Base-by-base conservation (phyloP, 1,140 invertebrate genomes). In the roundworm (Caenorhabditis elegans) region DNA sequence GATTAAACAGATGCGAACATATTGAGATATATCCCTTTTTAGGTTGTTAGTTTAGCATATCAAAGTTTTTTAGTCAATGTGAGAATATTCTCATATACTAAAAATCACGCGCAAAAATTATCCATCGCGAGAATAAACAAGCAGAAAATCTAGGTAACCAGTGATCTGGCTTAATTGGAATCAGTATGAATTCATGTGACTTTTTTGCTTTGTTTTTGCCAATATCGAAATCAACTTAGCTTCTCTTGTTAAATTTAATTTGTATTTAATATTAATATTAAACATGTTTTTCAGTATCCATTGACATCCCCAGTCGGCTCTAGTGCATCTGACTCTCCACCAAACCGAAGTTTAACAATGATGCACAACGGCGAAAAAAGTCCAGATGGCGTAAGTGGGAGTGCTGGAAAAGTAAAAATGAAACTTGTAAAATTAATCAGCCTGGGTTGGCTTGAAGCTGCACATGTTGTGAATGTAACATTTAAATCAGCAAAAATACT, bases 281-380 rank as follows among this genome's bases (percentile, higher is more conserved):
- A n/a, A n/a, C n/a, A n/a, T n/a, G n/a, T n/a, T n/a, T 81, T 81
- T 76, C 80, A 81, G 80, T 81, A 81, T 26, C 53, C 46, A 39
- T 36, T 83, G 79, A 79, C 81, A 13, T 83, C 82, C 36, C 82
- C 82, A 48, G 43, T 75, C 46, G 81, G 81, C 3, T 82, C 81
- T 4, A 65, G 39, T 19, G 81, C 76, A 39, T 78, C 81, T 26
- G 81, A 78, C 39, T 82, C 81, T 43, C 81, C 81, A 53, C 76
- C 78, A 51, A 53, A 51, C 19, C 48, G 78, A 6, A 53, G 28
- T 78, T 53, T 78, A 22, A 70, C 60, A 43, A 70, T 70, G 46
- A 46, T 55, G 55, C 55, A 55, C 79, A 49, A 51, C 79, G 55
- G 79, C 31, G 55, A 65, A 24, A 49, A 49, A 39, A 34, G 46